Conservation (phyloP, 2,113 vertebrate genomes). For the Rhodinocichla rosea region DNA sequence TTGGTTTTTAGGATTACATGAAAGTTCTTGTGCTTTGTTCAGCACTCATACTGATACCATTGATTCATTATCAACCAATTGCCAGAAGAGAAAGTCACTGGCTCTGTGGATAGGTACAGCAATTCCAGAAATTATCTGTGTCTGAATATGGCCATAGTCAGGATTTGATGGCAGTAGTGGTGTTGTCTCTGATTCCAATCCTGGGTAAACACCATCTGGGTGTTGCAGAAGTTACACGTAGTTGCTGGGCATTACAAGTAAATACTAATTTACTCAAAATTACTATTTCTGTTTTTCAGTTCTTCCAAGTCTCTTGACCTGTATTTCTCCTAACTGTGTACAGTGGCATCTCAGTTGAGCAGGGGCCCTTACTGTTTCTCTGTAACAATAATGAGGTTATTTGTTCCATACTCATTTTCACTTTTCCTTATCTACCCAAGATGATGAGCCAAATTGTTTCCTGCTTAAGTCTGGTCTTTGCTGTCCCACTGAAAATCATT, state of each 20-base stretch:
- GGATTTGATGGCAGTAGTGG: not conserved
- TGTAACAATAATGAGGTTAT: not conserved
- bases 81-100: not conserved
- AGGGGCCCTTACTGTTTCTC: not conserved
- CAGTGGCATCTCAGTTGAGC: not conserved
- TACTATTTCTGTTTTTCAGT: not conserved
- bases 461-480: not conserved
- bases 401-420: not conserved
- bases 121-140: not conserved
- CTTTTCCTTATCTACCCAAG: not conserved
- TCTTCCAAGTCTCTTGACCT: not conserved
- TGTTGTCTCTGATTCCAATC: not conserved
- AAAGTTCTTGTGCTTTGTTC: not conserved
- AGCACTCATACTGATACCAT: accelerated
- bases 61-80: not conserved
- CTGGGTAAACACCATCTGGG: not conserved
- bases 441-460: not conserved
- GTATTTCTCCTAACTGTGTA: not conserved
- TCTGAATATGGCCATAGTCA: not conserved
- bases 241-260: not conserved
- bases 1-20: not conserved
- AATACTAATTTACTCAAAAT: not conserved
- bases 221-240: not conserved
- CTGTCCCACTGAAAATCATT: not conserved
- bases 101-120: not conserved